These are phyloP conservation scores for Eubasilissa splendida DNA, from an alignment of 2,888 invertebrate species.

Conservation along the genomic window DNA sequence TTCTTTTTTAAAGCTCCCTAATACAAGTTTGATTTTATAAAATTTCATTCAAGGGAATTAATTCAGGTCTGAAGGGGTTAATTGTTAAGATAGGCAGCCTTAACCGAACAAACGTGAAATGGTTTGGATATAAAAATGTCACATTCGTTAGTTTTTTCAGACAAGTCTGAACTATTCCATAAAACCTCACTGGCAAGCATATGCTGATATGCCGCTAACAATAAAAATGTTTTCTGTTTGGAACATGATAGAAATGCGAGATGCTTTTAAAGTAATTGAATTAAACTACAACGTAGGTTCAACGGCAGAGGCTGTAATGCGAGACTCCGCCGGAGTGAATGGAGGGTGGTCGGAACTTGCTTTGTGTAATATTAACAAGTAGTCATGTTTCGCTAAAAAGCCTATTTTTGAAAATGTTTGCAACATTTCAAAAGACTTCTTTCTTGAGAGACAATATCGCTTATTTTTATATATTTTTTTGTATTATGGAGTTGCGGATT, in stretches of 20 bases:
- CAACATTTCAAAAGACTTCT: conserved; percentile 18
- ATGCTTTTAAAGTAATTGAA: conserved; percentile 55
- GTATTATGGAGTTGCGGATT: too few species aligned
- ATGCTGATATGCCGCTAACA: conserved; percentile 34
- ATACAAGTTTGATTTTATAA: too few species aligned
- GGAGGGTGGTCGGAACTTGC: neutral
- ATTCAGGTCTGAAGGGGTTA: too few species aligned
- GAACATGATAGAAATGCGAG: conserved; percentile 47
- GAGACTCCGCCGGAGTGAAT: conserved; percentile 1
- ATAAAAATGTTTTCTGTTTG: conserved; percentile 49
- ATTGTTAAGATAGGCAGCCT: too few species aligned
- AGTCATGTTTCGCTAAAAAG: conserved; percentile 6
- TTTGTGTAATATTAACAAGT: conserved; percentile 14
- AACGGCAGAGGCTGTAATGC: conserved; percentile 4
- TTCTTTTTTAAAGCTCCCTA: too few species aligned
- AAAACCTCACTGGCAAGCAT: conserved; percentile 10
- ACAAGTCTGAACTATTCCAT: neutral
- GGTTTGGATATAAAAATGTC: too few species aligned
- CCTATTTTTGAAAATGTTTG: conserved; percentile 11
- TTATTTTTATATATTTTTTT: too few species aligned
- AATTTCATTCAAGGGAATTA: too few species aligned
- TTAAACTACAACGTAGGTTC: conserved; percentile 37
- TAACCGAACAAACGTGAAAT: too few species aligned
- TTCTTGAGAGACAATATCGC: neutral
- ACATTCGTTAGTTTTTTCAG: too few species aligned